A percentile compares a stretch with the other conserved stretches of the same genome.
phyloP scores from a whole-genome alignment of 2,888 invertebrate genomes.

The Agriopis marginaria region DNA sequence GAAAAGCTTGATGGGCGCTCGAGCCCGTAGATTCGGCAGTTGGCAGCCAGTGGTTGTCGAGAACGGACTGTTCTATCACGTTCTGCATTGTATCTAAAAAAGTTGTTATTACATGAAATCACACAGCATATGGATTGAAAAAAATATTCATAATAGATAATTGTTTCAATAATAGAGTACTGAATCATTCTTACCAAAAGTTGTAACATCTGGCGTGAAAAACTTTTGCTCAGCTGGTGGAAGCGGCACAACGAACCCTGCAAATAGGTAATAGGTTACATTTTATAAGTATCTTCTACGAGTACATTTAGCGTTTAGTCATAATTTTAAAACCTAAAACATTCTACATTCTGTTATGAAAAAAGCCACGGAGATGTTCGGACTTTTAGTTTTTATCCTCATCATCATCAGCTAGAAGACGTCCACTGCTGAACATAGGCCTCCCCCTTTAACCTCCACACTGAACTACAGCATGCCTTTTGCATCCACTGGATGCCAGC shows the following conservation, averaged over 20 bases:
- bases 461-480: too few relatives aligned
- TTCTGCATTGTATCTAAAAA: slow-evolving; percentile 81
- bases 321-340: neutral
- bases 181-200: slow-evolving; percentile 62
- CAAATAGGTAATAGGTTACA: slow-evolving; percentile 16
- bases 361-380: too few relatives aligned
- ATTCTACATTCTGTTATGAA: too few relatives aligned
- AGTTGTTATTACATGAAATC: slow-evolving; percentile 6
- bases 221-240: slow-evolving; percentile 83
- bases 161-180: neutral
- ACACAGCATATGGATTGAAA: neutral
- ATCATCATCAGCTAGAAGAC: too few relatives aligned
- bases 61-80: slow-evolving; percentile 82
- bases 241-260: slow-evolving; percentile 78
- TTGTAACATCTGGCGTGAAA: slow-evolving; percentile 80
- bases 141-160: neutral
- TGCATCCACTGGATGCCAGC: too few relatives aligned
- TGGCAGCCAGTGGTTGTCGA: slow-evolving; percentile 83
- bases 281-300: slow-evolving; percentile 1
- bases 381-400: too few relatives aligned
- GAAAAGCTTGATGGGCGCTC: slow-evolving; percentile 58
- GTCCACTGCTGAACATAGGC: too few relatives aligned
- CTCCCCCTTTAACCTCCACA: too few relatives aligned
- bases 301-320: neutral
- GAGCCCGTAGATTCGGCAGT: slow-evolving; percentile 78